phyloP scores from a whole-genome alignment of 2,113 vertebrate genomes.

The Pardalotus punctatus region DNA sequence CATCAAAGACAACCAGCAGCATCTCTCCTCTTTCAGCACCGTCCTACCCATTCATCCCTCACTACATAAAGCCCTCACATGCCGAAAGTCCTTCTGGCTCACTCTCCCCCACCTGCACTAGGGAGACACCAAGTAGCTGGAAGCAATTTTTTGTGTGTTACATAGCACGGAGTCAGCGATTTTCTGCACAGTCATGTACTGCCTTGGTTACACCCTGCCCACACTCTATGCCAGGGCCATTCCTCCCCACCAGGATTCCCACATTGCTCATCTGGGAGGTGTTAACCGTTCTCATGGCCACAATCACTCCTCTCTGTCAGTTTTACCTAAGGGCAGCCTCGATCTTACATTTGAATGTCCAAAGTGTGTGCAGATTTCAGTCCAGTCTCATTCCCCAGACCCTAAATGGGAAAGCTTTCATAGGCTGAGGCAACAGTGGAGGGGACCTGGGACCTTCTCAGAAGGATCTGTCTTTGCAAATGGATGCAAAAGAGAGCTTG shows the following conservation, averaged over 20 bases:
- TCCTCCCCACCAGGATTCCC: background rate
- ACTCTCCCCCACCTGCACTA: background rate
- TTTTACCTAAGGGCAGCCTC: background rate
- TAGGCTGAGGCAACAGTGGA: background rate
- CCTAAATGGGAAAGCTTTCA: background rate
- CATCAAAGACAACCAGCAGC: background rate
- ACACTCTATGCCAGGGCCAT: background rate
- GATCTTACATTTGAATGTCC: background rate
- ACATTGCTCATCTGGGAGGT: background rate
- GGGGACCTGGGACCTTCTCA: background rate
- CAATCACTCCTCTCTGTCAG: background rate
- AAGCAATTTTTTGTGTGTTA: background rate
- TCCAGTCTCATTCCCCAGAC: background rate
- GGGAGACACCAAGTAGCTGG: background rate
- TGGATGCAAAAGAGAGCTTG: background rate
- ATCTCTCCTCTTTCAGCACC: background rate
- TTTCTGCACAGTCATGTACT: background rate
- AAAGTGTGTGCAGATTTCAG: background rate
- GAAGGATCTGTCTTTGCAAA: background rate
- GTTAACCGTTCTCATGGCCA: background rate
- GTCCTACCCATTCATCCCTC: background rate
- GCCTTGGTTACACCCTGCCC: background rate
- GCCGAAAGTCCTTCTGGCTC: background rate
- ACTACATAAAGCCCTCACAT: background rate
- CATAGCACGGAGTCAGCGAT: background rate